Evolutionary conservation across 2,113 vertebrate species (phyloP).

Genomic region (Pluvialis apricaria): DNA sequence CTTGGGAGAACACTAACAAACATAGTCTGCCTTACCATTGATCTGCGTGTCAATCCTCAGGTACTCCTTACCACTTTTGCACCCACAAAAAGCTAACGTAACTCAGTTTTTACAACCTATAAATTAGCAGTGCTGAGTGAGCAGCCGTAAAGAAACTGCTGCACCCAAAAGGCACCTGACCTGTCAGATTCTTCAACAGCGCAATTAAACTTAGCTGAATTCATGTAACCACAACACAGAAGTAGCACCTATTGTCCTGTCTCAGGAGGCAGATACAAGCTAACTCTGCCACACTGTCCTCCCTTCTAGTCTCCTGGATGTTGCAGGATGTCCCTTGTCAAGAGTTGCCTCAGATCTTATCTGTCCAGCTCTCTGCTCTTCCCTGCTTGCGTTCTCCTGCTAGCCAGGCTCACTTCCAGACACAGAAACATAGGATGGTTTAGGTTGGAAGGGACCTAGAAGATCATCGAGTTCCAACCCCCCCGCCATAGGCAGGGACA

Average conservation of each 20-base stretch:
- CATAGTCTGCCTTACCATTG: background rate
- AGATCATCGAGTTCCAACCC: too few relatives aligned
- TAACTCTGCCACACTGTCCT: background rate
- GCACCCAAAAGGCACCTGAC: background rate
- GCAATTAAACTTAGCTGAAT: background rate
- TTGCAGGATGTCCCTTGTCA: background rate
- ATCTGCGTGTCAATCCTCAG: background rate
- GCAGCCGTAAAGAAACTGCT: background rate
- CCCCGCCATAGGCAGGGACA: too few relatives aligned
- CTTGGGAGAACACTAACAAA: background rate
- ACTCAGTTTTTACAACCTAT: background rate
- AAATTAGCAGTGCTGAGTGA: background rate
- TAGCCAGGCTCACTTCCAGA: background rate
- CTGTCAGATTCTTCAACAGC: background rate
- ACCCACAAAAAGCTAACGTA: background rate
- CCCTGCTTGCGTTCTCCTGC: background rate
- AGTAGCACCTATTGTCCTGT: too few relatives aligned
- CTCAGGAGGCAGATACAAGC: background rate
- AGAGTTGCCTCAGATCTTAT: background rate
- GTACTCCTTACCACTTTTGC: background rate
- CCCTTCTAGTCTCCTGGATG: background rate
- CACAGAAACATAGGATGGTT: too few relatives aligned
- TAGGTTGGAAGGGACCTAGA: too few relatives aligned
- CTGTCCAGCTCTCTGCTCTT: background rate
- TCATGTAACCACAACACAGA: background rate